Percentiles rank a stretch among this genome's conserved stretches.
Conservation (phyloP, 2,797 vertebrate genomes). For the Sebastes diploproa region DNA sequence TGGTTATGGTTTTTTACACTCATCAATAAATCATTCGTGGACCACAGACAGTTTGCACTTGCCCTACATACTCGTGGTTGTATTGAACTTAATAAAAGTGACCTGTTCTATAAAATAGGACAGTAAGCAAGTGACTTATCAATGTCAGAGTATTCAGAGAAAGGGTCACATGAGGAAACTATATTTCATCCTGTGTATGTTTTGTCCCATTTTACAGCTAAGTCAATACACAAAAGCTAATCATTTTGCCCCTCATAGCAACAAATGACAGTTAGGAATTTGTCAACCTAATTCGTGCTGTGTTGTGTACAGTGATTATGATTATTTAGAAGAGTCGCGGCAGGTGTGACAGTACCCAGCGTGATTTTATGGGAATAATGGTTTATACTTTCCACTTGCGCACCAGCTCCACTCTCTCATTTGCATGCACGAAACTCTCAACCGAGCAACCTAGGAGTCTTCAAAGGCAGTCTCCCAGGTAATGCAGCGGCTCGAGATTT, state of each 20-base stretch:
- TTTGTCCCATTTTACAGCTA: slow-evolving; percentile 14
- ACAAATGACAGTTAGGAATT: slow-evolving; percentile 36
- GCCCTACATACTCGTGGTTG: slow-evolving; percentile 51
- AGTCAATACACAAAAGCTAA: slow-evolving; percentile 24
- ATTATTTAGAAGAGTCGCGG: slow-evolving; percentile 56
- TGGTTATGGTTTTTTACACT: slow-evolving; percentile 51
- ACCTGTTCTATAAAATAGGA: slow-evolving; percentile 21
- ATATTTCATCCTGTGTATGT: slow-evolving; percentile 22
- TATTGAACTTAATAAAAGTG: slow-evolving; percentile 42
- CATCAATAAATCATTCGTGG: slow-evolving; percentile 52
- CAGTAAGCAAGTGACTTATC: slow-evolving; percentile 5
- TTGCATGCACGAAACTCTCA: slow-evolving; percentile 69
- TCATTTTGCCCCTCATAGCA: slow-evolving; percentile 16
- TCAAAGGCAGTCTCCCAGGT: slow-evolving; percentile 76
- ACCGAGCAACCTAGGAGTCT: slow-evolving; percentile 63
- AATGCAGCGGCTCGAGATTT: slow-evolving; percentile 67
- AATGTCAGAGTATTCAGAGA: slow-evolving; percentile 7
- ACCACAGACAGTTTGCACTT: slow-evolving; percentile 38
- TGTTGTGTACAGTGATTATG: slow-evolving; percentile 47
- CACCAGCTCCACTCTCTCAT: slow-evolving; percentile 53
- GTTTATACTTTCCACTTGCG: slow-evolving; percentile 52
- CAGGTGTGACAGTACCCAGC: slow-evolving; percentile 49
- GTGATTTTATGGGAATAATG: slow-evolving; percentile 56
- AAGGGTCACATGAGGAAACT: slow-evolving; percentile 8
- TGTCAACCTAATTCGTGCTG: slow-evolving; percentile 29